phyloP scores from a whole-genome alignment of 1,140 invertebrate genomes.

The Plodia interpunctella region DNA sequence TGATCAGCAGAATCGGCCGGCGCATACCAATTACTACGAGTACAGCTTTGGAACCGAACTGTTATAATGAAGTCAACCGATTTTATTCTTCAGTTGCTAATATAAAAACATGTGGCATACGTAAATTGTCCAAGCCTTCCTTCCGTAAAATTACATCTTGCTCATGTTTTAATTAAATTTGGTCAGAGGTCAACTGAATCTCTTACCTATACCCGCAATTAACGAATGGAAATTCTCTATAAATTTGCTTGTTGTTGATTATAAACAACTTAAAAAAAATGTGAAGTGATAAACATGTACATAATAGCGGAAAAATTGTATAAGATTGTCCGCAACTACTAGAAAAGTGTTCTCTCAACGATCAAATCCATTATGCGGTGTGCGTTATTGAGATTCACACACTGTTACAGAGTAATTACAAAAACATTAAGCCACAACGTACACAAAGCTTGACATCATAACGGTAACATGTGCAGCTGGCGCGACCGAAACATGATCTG shows the following conservation, averaged over 20 bases:
- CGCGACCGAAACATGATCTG: not conserved
- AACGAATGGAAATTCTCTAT: not conserved
- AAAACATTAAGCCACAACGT: not conserved
- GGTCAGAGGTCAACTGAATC: too few species aligned
- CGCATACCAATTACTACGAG: constrained; percentile 24
- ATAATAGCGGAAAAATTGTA: constrained; percentile 4
- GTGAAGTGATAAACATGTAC: not conserved
- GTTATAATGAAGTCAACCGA: not conserved
- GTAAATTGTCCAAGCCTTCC: too few species aligned
- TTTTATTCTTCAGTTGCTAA: not conserved
- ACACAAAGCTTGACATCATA: not conserved
- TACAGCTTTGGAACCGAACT: not conserved
- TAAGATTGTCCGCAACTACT: not conserved
- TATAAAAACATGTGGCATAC: too few species aligned
- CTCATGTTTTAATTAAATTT: too few species aligned
- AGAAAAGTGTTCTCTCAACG: not conserved
- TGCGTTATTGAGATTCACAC: not conserved
- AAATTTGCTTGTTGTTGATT: not conserved
- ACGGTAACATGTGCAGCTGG: not conserved
- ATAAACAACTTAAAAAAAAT: not conserved
- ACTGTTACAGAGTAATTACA: not conserved
- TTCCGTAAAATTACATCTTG: too few species aligned
- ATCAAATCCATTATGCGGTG: not conserved
- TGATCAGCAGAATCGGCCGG: constrained; percentile 28
- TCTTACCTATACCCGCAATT: not conserved